phyloP scores from a whole-genome alignment of 2,888 invertebrate genomes.

The Clunio marinus region DNA sequence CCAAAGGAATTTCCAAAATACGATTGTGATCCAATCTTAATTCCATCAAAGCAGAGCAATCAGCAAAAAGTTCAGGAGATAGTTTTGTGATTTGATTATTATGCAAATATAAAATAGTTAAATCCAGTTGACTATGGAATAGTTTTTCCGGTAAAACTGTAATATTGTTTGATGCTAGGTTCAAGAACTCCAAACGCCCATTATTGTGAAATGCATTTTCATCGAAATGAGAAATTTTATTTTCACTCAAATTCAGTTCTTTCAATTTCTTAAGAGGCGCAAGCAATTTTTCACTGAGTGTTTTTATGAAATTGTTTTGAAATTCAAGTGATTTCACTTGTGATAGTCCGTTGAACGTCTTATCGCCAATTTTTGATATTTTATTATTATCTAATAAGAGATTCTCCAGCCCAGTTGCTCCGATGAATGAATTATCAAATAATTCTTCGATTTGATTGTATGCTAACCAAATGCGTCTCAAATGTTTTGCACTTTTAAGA shows the following conservation, averaged over 20 bases:
- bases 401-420: not conserved
- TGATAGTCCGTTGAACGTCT: not conserved
- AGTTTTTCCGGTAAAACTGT: not conserved
- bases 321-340: slow-evolving; percentile 5
- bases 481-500: not conserved
- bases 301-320: not conserved
- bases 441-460: not conserved
- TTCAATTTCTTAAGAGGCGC: not conserved
- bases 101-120: not conserved
- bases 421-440: not conserved
- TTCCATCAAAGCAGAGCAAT: not conserved
- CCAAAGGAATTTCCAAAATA: not conserved
- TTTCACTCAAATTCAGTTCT: not conserved
- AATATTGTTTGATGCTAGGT: not conserved
- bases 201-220: not conserved
- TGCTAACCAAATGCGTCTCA: not conserved
- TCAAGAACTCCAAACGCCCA: not conserved
- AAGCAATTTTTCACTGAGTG: not conserved
- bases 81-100: not conserved
- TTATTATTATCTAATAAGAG: not conserved
- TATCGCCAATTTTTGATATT: not conserved
- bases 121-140: not conserved
- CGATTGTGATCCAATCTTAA: not conserved
- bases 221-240: not conserved
- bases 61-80: not conserved